Evolutionary conservation across 2,113 vertebrate species (phyloP).

Genomic region (Dolichotis patagonum): DNA sequence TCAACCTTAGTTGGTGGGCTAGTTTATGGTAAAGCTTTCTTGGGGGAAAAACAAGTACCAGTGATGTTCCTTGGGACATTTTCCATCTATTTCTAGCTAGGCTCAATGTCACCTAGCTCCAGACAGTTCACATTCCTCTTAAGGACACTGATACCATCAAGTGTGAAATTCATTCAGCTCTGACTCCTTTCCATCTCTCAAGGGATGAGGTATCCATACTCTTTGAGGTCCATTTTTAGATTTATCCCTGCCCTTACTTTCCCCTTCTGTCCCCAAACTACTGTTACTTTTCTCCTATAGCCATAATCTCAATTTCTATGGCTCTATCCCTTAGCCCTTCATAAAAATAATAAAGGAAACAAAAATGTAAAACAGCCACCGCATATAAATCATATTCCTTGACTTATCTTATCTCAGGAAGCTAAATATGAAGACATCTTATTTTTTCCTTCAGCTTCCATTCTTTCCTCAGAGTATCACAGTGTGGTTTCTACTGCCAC

Average conservation of each 20-base stretch:
- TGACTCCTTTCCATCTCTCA: not conserved
- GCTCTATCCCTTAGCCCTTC: not conserved
- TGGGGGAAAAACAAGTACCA: not conserved
- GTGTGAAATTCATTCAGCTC: not conserved
- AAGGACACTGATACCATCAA: not conserved
- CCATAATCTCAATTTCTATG: not conserved
- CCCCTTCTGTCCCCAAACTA: no score
- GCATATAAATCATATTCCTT: not conserved
- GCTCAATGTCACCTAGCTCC: not conserved
- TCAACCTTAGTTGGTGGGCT: not conserved
- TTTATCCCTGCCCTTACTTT: not conserved
- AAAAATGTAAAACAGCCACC: not conserved
- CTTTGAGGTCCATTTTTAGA: not conserved
- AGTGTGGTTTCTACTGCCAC: not conserved
- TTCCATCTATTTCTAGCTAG: not conserved
- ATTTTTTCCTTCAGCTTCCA: not conserved
- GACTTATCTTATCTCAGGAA: not conserved
- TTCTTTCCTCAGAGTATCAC: not conserved
- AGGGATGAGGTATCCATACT: not conserved
- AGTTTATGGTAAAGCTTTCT: not conserved
- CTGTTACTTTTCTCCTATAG: not conserved
- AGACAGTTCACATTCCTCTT: not conserved
- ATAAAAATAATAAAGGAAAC: conserved; percentile 48
- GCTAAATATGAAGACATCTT: not conserved
- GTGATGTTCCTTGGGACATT: not conserved